A percentile compares a stretch with the other conserved stretches of the same genome.
phyloP scores from a whole-genome alignment of 2,888 invertebrate species.

The Drosophila falleni region DNA sequence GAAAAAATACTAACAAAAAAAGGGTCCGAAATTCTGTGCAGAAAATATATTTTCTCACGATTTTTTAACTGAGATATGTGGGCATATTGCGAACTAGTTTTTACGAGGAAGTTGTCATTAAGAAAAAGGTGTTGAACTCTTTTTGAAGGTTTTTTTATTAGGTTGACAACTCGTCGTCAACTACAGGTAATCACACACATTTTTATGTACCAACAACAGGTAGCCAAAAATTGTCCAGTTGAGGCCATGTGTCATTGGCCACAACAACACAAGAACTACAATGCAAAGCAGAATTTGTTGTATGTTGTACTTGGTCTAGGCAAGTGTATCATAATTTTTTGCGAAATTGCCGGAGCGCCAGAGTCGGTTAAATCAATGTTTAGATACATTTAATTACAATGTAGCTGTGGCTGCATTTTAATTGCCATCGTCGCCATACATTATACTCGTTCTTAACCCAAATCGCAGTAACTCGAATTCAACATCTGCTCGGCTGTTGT shows the following conservation, averaged over 20 bases:
- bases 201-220: conserved; percentile 65
- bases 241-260: conserved; percentile 58
- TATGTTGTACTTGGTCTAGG: conserved; percentile 41
- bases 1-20: conserved; percentile 17
- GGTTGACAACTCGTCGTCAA: conserved; percentile 55
- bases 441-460: conserved; percentile 84
- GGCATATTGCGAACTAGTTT: conserved; percentile 66
- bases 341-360: conserved; percentile 37
- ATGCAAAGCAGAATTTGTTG: conserved; percentile 4
- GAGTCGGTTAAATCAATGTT: conserved; percentile 70
- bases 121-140: conserved; percentile 76
- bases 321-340: conserved; percentile 47
- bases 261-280: neutral
- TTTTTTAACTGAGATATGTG: conserved; percentile 67
- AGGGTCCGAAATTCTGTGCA: conserved; percentile 55
- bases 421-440: conserved; percentile 66
- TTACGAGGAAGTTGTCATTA: conserved; percentile 74
- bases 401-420: conserved; percentile 67
- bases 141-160: conserved; percentile 48
- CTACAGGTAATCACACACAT: conserved; percentile 44
- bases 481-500: conserved; percentile 48
- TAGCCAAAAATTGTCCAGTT: conserved; percentile 44
- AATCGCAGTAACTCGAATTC: conserved; percentile 63
- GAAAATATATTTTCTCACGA: conserved; percentile 76
- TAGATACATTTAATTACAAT: conserved; percentile 80